Evolutionary conservation across 2,888 invertebrate genomes (phyloP).

Genomic region (Agrotis segetum): DNA sequence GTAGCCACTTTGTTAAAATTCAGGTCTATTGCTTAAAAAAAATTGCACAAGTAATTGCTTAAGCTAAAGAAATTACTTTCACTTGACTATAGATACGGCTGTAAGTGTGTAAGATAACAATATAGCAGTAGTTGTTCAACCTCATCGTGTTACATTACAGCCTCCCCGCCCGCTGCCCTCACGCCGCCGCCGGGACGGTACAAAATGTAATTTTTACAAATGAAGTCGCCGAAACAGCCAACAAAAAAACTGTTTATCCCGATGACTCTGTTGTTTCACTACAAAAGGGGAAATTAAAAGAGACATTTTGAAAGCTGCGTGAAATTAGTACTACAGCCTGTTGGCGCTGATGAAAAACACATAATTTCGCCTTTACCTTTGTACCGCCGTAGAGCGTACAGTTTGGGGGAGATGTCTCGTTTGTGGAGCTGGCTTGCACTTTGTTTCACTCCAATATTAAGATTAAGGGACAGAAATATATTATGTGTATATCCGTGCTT

Average conservation of each 20-base stretch:
- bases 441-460: constrained; percentile 34
- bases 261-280: constrained; percentile 71
- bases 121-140: neutral
- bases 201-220: constrained; percentile 76
- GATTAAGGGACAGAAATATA: constrained; percentile 21
- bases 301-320: constrained; percentile 67
- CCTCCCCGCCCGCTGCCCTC: too few relatives aligned
- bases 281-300: constrained; percentile 71
- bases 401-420: constrained; percentile 16
- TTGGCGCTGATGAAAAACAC: constrained; percentile 64
- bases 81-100: too few relatives aligned
- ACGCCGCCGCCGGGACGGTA: constrained; percentile 2
- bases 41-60: too few relatives aligned
- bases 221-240: constrained; percentile 71
- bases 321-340: constrained; percentile 62
- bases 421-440: neutral
- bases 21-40: too few relatives aligned
- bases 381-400: constrained; percentile 34
- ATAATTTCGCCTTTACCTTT: constrained; percentile 57
- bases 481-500: constrained; percentile 8
- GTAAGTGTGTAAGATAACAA: neutral
- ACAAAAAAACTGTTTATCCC: constrained; percentile 71
- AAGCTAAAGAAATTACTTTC: too few relatives aligned
- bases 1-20: too few relatives aligned
- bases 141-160: neutral